Evolutionary conservation across 2,888 invertebrate species (phyloP), one percentile per base, ranked within the genome.

Genomic region (Cetonia aurata): DNA sequence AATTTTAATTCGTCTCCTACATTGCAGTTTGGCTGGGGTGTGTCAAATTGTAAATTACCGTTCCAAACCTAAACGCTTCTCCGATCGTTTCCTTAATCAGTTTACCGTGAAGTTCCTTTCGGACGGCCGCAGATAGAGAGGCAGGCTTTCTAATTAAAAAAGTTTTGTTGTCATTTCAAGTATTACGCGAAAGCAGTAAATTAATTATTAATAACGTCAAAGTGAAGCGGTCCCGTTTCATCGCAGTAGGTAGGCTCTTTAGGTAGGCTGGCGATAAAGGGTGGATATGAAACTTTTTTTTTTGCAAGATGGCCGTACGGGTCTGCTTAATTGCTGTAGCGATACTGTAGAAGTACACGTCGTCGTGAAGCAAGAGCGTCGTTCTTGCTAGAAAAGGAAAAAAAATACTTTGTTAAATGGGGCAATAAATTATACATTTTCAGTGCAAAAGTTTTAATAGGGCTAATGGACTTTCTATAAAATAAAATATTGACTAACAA

Each of bases 121-220:
- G 25, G 4, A 25, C 25, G 4, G 25, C 25, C 25, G 25, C 31
- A 13, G 48, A 48, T n/a, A 46, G 33, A 17, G 13, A 62, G 48
- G 48, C 48, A 48, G 62, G 48, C 13, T 10, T 48, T 31, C 48
- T 62, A 62, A 62, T 62, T 62, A 62, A 62, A 62, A 59, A 62
- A 62, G 62, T 62, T 62, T 62, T 48, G 62, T 62, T 62, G 62
- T 48, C 62, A 62, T 62, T 62, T 48, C 46, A 48, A 62, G 62
- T 62, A 48, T 48, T 62, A 62, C 62, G 62, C 62, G 33, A 48
- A 62, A 62, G 62, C 33, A 62, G 48, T 48, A 62, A 62, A 62
- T 62, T 62, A 62, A 62, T 62, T 62, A 62, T 46, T 62, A 62
- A 37, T 17, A 13, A 56, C 37, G 56, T 56, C 56, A 13, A 56